Evolutionary conservation across 2,888 invertebrate genomes (phyloP).

Genomic region (Eupithecia subfuscata): DNA sequence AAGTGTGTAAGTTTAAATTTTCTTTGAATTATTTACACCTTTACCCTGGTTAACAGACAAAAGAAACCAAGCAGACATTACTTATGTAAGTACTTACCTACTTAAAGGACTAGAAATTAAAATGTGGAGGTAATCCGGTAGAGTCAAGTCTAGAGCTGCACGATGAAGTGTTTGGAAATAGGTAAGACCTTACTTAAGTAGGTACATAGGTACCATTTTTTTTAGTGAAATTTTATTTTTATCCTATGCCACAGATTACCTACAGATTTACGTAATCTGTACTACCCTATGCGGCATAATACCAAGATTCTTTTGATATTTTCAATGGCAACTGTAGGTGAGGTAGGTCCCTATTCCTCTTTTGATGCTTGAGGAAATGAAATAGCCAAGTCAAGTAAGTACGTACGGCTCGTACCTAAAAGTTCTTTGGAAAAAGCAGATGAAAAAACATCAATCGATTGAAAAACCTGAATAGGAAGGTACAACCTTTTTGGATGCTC

Average conservation of each 20-base stretch:
- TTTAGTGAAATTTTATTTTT: too few relatives aligned
- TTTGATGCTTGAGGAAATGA: background rate
- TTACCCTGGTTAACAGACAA: background rate
- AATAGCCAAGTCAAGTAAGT: background rate
- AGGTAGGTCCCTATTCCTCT: too few relatives aligned
- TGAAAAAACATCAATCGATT: background rate
- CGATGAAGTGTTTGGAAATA: background rate
- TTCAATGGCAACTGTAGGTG: too few relatives aligned
- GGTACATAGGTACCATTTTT: too few relatives aligned
- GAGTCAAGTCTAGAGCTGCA: background rate
- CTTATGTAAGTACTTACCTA: too few relatives aligned
- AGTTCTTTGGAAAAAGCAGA: background rate
- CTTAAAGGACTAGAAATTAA: background rate
- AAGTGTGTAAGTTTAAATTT: constrained; percentile 16
- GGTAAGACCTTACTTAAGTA: background rate
- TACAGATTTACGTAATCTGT: too few relatives aligned
- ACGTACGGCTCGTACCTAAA: too few relatives aligned
- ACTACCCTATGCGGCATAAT: too few relatives aligned
- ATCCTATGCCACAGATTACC: too few relatives aligned
- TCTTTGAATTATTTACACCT: background rate
- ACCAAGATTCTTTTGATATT: too few relatives aligned
- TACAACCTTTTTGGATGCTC: constrained; percentile 35
- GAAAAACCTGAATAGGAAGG: constrained; percentile 20
- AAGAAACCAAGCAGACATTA: background rate
- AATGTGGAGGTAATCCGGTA: background rate